These are phyloP conservation scores for Pseudolycoriella hygida DNA, from an alignment of 2,888 invertebrate genomes.

Conservation along the genomic window DNA sequence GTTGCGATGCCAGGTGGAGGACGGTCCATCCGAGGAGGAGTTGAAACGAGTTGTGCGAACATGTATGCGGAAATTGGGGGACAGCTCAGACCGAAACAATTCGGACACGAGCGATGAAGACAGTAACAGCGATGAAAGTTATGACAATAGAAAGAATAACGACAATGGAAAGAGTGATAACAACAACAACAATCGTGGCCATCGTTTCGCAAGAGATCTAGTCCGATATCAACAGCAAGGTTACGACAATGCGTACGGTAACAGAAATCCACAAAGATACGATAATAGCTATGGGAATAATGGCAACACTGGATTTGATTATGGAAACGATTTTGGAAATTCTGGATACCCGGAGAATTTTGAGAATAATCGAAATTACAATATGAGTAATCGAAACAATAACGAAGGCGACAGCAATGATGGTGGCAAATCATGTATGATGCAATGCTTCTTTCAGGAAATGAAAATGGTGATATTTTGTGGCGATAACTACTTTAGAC, in stretches of 20 bases:
- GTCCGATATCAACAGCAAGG: not conserved
- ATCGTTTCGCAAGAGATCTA: not conserved
- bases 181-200: not conserved
- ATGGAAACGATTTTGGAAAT: not conserved
- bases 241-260: not conserved
- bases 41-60: constrained; percentile 36
- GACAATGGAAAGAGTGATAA: not conserved
- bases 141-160: constrained; percentile 2
- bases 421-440: constrained; percentile 32
- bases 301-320: not conserved
- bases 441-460: constrained; percentile 52
- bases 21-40: constrained; percentile 38
- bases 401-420: not conserved
- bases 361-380: not conserved
- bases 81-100: constrained; percentile 21
- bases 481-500: no score
- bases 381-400: not conserved
- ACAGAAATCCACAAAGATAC: not conserved
- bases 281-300: constrained; percentile 1
- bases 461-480: constrained; percentile 51
- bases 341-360: no score
- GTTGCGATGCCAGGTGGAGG: constrained; percentile 39
- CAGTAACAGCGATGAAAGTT: constrained; percentile 2
- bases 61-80: constrained; percentile 32
- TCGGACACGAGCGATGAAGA: constrained; percentile 19